Evolutionary conservation across 1,140 invertebrate species (phyloP).

Genomic region (Meteorus sp.): DNA sequence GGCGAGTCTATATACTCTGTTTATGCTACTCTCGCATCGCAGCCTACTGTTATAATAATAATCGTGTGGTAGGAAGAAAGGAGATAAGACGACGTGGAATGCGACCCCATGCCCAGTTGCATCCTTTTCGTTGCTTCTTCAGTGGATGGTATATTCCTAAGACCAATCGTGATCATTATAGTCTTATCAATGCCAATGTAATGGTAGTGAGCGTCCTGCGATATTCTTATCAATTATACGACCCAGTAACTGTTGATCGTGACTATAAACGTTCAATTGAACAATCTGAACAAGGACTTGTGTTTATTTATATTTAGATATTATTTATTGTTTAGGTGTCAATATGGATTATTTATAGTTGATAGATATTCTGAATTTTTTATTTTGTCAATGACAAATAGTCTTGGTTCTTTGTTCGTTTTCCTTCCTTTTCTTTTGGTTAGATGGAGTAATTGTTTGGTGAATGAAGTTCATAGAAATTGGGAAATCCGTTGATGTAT

Average conservation of each 20-base stretch:
- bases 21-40: slow-evolving; percentile 16
- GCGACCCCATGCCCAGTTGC: not conserved
- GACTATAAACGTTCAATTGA: slow-evolving; percentile 14
- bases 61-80: slow-evolving; percentile 20
- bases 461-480: too few species aligned
- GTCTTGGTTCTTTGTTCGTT: not conserved
- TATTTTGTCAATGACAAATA: not conserved
- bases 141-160: slow-evolving; percentile 3
- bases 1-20: slow-evolving; percentile 12
- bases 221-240: slow-evolving; percentile 18
- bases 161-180: not conserved
- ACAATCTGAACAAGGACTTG: slow-evolving; percentile 1
- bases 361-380: not conserved
- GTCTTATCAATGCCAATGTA: not conserved
- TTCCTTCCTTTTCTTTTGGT: not conserved
- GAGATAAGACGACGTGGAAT: slow-evolving; percentile 28
- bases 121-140: slow-evolving; percentile 21
- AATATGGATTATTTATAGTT: slow-evolving; percentile 8
- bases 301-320: not conserved
- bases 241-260: slow-evolving; percentile 4
- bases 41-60: slow-evolving; percentile 37
- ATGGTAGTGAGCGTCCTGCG: too few species aligned
- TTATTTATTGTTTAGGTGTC: not conserved
- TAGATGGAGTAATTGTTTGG: not conserved
- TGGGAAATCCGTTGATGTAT: too few species aligned